Base-by-base conservation (phyloP, 2,113 vertebrate genomes). In the Mormoops blainvillei region DNA sequence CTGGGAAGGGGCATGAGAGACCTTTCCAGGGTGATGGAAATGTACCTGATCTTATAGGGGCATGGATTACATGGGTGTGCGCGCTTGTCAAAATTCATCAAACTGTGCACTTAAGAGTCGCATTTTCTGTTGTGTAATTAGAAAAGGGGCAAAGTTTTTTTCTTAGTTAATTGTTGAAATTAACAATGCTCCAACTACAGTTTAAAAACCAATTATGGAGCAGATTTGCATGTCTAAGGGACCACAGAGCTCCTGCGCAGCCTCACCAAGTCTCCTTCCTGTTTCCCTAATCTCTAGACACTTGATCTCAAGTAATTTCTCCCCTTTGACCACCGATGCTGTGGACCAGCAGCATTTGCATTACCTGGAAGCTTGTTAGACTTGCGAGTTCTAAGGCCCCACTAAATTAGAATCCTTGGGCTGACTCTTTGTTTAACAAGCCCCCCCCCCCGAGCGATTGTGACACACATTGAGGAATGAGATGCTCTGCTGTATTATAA, bases 71-170 rank as follows among this genome's bases (percentile, higher is more conserved):
- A 82, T 82, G 48, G 58, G 28, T 41, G 58, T 68, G 70, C 45
- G 22, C 41, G 13, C 61, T 74, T 81, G n/a, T 87, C 81, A 90
- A 74, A 87, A 96, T 41, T 91, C 63, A 96, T 80, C 74, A 87
- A 58, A 50, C 74, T 68, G 58, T 82, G 68, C 50, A 56, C 16
- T 93, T 82, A 48, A 68, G 43, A 96, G 11, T 67, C 36, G 78
- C 41, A 52, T 76, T 82, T 76, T 87, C 48, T 28, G n/a, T 61
- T 68, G 31, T 43, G 10, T 82, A 61, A 82, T 87, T 80, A 65
- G 54, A 85, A 84, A 85, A 85, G 22, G 58, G 12, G 18, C 36
- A 84, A 56, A 54, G 31, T 56, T 89, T 83, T 78, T 78, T 63
- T 48, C 54, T 88, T 45, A 63, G 43, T 87, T 16, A 45, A 13